Evolutionary conservation across 37 sponge, comb jelly and placozoan genomes (phyloP), one percentile per base, ranked within the genome.

Genomic region (Crambe crambe): DNA sequence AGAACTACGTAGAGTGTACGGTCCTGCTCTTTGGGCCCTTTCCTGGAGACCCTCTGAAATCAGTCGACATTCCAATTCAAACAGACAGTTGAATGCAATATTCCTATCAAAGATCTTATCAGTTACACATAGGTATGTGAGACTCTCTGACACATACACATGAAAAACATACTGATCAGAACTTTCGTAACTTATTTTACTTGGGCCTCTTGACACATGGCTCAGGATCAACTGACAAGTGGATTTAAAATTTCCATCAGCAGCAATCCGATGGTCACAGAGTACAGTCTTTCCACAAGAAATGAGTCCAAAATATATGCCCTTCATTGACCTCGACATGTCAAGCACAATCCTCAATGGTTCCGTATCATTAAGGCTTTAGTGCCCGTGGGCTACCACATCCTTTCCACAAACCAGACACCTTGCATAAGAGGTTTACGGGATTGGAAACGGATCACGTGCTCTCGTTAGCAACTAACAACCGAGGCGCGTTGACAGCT

Each of bases 51-150:
- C 75, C 54, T 58, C 37, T 2, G 35, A 57, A 8, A 34, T 8
- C 59, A 74, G 75, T 59, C 30, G 34, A 8, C 43, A 3, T 10
- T 63, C 37, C 34, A 78, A 34, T 32, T 62, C 63, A 31, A 32
- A 3, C 20, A 78, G 67, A 38, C 34, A 64, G 67, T 22, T 43
- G 67, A 61, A 78, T 37, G 78, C 78, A 27, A 78, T 51, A 22
- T n/a, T n/a, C 34, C 78, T 29, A 1, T 78, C 78, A 66, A 78
- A 78, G 47, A 31, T 9, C 2, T 22, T 15, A 27, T 64, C 78
- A 25, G 67, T 66, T 2, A 66, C 78, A 78, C 78, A 78, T 18
- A 78, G 23, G 78, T 39, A 65, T n/a, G 51, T 44, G 17, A 78
- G 54, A 17, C 39, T 25, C 21, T 39, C 34, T 17, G 63, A 61